Evolutionary conservation across 2,113 vertebrate genomes (phyloP), one percentile per base, ranked within the genome.

Genomic region (Xiphophorus couchianus): DNA sequence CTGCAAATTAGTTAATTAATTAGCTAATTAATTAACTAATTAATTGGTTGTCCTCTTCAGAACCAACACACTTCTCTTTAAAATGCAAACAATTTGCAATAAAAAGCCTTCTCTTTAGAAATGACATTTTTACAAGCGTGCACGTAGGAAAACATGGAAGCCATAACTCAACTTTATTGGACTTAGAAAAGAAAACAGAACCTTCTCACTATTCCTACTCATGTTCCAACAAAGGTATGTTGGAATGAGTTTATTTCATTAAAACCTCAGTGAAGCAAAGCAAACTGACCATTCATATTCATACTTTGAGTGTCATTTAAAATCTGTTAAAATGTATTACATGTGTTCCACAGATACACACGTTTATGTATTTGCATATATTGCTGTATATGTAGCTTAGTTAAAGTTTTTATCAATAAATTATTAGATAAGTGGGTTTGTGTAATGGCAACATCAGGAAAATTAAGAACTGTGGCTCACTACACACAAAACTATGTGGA

Each of bases 91-190:
- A 25, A 75, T n/a, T 65, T 58, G 39, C 1, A 48, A 37, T 44
- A 37, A 70, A 33, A 78, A 28, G 9, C 13, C 42, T 28, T 64
- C 15, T 48, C 14, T 48, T 48, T 71, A 75, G 67, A 81, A 54
- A 37, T 6, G n/a, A 44, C 3, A 1, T 67, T 81, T 82, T 89
- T 71, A 82, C 65, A 60, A 79, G 39, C 27, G 42, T 70, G 68
- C 74, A 76, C 81, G 62, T 66, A 39, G 51, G 86, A 82, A 76
- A 86, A 82, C 69, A 88, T 75, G 77, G 69, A 82, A 86, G 72
- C 80, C 42, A 83, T 90, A 88, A 88, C 87, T 48, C 62, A 31
- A 58, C 22, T 90, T 92, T 89, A 91, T 85, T 76, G 73, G 83
- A 39, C 51, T 76, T 35, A 6, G 51, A 68, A 69, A 35, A 85